Evolutionary conservation across 2,888 invertebrate genomes (phyloP).

Genomic region (Morinoia aosen): DNA sequence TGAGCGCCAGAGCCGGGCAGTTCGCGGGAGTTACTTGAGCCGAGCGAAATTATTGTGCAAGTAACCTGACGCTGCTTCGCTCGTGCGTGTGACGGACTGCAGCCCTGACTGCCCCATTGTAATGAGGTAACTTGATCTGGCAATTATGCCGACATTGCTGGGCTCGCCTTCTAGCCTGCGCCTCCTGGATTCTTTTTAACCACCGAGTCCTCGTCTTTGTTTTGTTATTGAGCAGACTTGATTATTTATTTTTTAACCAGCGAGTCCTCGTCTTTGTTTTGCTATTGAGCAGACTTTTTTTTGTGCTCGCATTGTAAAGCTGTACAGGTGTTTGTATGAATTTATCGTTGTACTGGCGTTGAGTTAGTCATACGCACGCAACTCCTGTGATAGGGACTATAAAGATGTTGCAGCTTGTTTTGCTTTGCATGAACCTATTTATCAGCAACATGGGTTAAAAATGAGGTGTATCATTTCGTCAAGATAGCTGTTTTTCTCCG

Average conservation of each 20-base stretch:
- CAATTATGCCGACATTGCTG: background rate
- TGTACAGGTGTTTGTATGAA: background rate
- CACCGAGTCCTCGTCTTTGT: background rate
- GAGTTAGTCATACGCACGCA: background rate
- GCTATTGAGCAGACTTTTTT: background rate
- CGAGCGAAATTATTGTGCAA: background rate
- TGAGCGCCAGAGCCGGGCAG: background rate
- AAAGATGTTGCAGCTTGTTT: background rate
- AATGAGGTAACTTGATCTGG: slow-evolving; percentile 32
- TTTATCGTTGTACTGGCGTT: background rate
- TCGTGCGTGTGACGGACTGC: slow-evolving; percentile 23
- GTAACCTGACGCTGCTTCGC: background rate
- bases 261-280: background rate
- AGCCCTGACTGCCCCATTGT: slow-evolving; percentile 12
- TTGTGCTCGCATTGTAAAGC: background rate
- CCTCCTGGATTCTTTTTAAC: background rate
- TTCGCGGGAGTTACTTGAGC: background rate
- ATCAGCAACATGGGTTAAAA: background rate
- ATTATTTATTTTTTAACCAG: background rate
- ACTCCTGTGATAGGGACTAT: background rate
- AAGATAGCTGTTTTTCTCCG: background rate
- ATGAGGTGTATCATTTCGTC: background rate
- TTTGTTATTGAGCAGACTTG: background rate
- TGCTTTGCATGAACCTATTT: background rate
- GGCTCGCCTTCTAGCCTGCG: background rate